Conservation (phyloP, 2,113 vertebrate species). For the Dicaeum eximium region DNA sequence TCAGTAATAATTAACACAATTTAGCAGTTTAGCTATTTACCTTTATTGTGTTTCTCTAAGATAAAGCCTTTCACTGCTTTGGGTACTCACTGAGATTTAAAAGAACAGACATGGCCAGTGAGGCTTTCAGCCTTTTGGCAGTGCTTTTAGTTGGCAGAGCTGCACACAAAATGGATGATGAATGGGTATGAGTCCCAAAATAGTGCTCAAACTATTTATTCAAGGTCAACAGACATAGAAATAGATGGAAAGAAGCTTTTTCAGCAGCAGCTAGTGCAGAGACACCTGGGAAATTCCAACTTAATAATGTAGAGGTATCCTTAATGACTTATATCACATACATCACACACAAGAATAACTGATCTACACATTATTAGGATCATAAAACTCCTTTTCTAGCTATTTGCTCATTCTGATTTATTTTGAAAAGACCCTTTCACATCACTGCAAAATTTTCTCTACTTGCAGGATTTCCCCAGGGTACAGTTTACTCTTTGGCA, state of each 20-base stretch:
- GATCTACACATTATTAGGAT: background rate
- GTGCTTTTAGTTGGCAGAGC: background rate
- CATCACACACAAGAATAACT: background rate
- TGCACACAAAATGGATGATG: background rate
- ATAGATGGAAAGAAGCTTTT: background rate
- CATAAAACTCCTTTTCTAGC: slow-evolving; percentile 25
- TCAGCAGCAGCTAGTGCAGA: background rate
- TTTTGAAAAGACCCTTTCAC: background rate
- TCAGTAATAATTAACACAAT: background rate
- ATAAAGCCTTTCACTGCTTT: background rate
- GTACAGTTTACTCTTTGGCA: background rate
- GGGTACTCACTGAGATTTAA: background rate
- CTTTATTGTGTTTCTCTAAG: background rate
- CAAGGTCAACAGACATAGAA: background rate
- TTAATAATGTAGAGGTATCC: background rate
- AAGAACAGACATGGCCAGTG: background rate
- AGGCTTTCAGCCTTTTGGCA: slow-evolving; percentile 1
- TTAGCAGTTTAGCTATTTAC: background rate
- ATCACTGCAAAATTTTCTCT: background rate
- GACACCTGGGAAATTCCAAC: background rate
- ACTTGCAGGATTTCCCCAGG: background rate
- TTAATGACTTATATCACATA: background rate
- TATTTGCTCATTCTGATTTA: background rate
- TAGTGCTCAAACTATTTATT: background rate
- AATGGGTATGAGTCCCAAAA: background rate